Evolutionary conservation across 1,140 invertebrate genomes (phyloP).

Genomic region (Paracyclopina nana): DNA sequence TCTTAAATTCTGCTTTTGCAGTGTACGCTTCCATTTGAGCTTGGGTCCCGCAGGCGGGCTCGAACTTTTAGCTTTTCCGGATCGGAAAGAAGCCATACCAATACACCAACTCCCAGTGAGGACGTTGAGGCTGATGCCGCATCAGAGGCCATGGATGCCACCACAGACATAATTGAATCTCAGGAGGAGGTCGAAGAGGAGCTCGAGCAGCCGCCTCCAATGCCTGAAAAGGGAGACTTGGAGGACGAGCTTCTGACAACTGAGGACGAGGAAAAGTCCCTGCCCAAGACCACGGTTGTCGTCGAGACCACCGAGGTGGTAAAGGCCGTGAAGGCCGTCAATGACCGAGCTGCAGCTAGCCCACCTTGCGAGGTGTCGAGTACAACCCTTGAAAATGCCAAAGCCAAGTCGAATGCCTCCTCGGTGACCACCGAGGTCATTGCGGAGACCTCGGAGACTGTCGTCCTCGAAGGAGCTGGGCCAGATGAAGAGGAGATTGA

Average conservation of each 20-base stretch:
- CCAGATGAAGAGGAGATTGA: conserved; percentile 23
- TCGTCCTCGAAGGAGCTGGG: conserved; percentile 7
- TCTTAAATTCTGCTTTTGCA: conserved; percentile 14
- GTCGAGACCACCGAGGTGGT: neutral
- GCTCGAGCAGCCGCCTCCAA: neutral
- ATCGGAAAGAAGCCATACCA: conserved; percentile 22
- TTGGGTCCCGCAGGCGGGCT: neutral
- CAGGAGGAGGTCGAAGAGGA: neutral
- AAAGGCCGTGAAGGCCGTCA: neutral
- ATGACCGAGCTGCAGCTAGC: neutral
- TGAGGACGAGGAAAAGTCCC: conserved; percentile 2
- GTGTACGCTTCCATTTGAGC: conserved; percentile 13
- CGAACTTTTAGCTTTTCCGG: conserved; percentile 18
- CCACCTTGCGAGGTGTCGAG: conserved; percentile 15
- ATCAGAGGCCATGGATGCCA: conserved; percentile 15
- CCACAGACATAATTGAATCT: conserved; percentile 12
- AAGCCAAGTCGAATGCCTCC: neutral
- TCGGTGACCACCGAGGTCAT: neutral
- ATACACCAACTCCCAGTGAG: conserved; percentile 13
- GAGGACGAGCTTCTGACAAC: neutral
- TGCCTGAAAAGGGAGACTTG: conserved; percentile 6
- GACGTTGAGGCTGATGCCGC: neutral
- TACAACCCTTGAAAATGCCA: neutral
- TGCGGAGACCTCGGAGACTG: conserved; percentile 6
- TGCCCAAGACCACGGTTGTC: neutral